A percentile compares a stretch with the other conserved stretches of the same genome.
These are phyloP conservation scores for Channa maculata DNA, from an alignment of 2,113 vertebrate species.

Conservation along the genomic window DNA sequence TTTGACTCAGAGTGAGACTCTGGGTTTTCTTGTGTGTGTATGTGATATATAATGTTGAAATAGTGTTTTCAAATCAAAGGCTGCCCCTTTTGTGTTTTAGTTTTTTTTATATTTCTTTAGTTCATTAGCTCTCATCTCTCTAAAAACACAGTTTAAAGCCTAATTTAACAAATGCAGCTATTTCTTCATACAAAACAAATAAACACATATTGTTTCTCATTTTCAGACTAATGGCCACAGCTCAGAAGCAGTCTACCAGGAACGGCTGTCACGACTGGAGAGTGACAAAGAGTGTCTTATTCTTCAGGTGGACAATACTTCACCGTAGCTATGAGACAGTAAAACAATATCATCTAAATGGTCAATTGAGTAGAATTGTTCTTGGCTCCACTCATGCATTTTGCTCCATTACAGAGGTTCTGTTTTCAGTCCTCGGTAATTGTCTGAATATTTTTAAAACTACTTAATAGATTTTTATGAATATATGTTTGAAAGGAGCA, in stretches of 20 bases:
- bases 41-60: too few species aligned
- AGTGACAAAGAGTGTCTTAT: slow-evolving; percentile 98
- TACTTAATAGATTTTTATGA: neutral
- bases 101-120: too few species aligned
- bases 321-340: neutral
- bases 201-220: slow-evolving; percentile 21
- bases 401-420: neutral
- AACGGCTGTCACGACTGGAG: slow-evolving; percentile 92
- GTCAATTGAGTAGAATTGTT: slow-evolving; percentile 2
- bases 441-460: neutral
- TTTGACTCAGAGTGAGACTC: neutral
- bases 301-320: slow-evolving; percentile 86
- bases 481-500: neutral
- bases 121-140: neutral
- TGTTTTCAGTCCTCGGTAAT: neutral
- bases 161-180: neutral
- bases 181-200: slow-evolving; percentile 13
- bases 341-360: slow-evolving; percentile 4
- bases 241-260: slow-evolving; percentile 89
- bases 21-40: slow-evolving; percentile 46
- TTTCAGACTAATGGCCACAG: slow-evolving; percentile 92
- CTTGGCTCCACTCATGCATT: neutral
- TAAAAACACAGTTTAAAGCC: neutral
- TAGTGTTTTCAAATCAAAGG: neutral
- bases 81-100: neutral